Conservation (phyloP, 2,113 vertebrate genomes). For the Oryzias melastigma region DNA sequence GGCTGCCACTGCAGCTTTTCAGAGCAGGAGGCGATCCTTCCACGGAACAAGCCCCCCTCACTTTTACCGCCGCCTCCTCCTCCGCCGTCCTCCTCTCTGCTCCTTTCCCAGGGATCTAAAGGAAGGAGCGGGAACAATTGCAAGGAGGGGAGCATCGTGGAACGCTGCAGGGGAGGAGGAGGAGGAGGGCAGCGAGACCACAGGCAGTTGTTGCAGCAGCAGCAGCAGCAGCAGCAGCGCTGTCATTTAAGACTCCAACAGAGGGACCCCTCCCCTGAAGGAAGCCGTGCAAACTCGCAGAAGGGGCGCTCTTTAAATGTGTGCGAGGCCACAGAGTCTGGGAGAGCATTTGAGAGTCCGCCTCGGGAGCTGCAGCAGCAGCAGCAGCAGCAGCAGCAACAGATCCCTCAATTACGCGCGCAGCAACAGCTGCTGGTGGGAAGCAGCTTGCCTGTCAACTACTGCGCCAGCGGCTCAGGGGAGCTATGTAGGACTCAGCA, state of each 20-base stretch:
- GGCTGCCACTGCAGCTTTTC: constrained; percentile 77
- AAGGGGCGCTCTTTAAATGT: constrained; percentile 69
- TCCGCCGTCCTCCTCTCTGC: constrained; percentile 65
- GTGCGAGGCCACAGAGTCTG: constrained; percentile 62
- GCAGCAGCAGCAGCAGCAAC: constrained; percentile 61
- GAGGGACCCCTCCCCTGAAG: constrained; percentile 75
- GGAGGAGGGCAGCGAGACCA: constrained; percentile 73
- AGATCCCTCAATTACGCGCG: constrained; percentile 71
- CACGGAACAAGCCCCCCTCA: constrained; percentile 71
- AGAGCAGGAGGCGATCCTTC: constrained; percentile 62
- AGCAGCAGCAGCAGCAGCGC: constrained; percentile 67
- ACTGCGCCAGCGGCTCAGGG: constrained; percentile 76
- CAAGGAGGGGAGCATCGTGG: constrained; percentile 72
- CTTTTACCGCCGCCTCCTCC: constrained; percentile 64
- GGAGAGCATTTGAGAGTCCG: constrained; percentile 62
- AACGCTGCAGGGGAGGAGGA: constrained; percentile 74
- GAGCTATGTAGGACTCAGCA: constrained; percentile 73
- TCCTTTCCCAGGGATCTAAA: constrained; percentile 62
- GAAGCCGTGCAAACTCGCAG: constrained; percentile 69
- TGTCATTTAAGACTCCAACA: constrained; percentile 69
- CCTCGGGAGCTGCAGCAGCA: constrained; percentile 57
- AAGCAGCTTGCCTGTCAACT: constrained; percentile 75
- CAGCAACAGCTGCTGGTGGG: constrained; percentile 74
- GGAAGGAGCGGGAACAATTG: constrained; percentile 71
- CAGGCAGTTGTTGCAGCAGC: constrained; percentile 72